Conservation (phyloP, 2,888 invertebrate genomes). For the Erpobdella octoculata region DNA sequence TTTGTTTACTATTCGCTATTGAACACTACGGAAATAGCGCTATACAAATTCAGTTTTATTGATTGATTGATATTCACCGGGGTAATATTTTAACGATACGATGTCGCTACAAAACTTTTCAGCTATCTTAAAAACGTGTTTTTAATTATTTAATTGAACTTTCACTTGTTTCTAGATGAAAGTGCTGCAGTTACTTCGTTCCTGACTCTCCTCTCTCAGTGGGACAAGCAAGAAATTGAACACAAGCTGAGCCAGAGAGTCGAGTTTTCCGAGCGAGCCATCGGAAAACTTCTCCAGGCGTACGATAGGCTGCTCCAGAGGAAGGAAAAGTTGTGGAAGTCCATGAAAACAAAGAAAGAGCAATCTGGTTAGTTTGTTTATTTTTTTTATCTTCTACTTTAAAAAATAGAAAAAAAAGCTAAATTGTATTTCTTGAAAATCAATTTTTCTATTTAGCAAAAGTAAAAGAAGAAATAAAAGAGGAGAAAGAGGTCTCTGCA, state of each 20-base stretch:
- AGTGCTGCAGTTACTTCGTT: slow-evolving; percentile 86
- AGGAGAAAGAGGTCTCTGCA: slow-evolving; percentile 33
- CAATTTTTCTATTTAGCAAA: neutral
- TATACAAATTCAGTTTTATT: too few relatives aligned
- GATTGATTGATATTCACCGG: too few relatives aligned
- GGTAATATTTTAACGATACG: too few relatives aligned
- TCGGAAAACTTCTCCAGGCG: slow-evolving; percentile 76
- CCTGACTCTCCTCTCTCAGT: slow-evolving; percentile 84
- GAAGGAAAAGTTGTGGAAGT: slow-evolving; percentile 84
- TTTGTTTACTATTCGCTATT: too few relatives aligned
- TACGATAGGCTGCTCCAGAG: slow-evolving; percentile 90
- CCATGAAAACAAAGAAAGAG: slow-evolving; percentile 55
- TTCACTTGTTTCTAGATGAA: slow-evolving; percentile 64
- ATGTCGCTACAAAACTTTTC: too few relatives aligned
- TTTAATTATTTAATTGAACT: too few relatives aligned
- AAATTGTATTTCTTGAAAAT: neutral
- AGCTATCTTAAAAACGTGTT: too few relatives aligned
- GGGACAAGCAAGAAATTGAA: slow-evolving; percentile 94
- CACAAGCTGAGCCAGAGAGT: slow-evolving; percentile 89
- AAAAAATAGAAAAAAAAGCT: neutral
- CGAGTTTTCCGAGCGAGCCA: slow-evolving; percentile 85
- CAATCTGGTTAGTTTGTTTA: neutral
- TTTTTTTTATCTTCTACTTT: neutral
- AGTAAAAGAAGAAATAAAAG: slow-evolving; percentile 21
- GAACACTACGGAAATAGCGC: too few relatives aligned